These are phyloP conservation scores for Calliopum simillimum DNA, from an alignment of 2,888 invertebrate species.

Conservation along the genomic window DNA sequence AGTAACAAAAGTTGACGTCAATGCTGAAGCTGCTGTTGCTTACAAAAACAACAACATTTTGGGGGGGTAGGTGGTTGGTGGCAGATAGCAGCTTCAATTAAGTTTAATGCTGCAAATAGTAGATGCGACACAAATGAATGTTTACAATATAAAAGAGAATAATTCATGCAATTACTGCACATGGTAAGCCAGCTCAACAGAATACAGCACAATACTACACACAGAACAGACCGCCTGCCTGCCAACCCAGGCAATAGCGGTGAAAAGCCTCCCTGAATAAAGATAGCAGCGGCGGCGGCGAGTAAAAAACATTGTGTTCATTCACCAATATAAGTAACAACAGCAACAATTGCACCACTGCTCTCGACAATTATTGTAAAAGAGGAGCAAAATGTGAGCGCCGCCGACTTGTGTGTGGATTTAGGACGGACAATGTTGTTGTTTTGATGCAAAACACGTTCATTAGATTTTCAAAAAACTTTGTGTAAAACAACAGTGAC, in stretches of 20 bases:
- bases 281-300: background rate
- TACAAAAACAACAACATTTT: too few species aligned
- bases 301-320: too few species aligned
- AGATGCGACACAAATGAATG: constrained; percentile 36
- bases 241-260: too few species aligned
- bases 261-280: background rate
- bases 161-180: constrained; percentile 41
- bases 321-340: too few species aligned
- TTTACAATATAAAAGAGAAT: constrained; percentile 42
- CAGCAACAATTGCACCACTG: too few species aligned
- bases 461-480: background rate
- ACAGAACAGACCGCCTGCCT: background rate
- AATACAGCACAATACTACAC: too few species aligned
- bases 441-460: too few species aligned
- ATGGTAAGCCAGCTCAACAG: background rate
- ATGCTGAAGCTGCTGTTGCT: too few species aligned
- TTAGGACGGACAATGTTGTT: too few species aligned
- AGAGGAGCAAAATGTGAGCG: constrained; percentile 16
- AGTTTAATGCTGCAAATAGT: constrained; percentile 7
- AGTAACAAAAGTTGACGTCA: background rate
- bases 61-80: too few species aligned
- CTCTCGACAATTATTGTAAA: too few species aligned
- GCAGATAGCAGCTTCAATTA: constrained; percentile 14
- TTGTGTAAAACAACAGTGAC: constrained; percentile 17
- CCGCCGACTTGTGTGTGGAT: background rate